Evolutionary conservation across 2,797 vertebrate species (phyloP).

Genomic region (Limnodromus scolopaceus): DNA sequence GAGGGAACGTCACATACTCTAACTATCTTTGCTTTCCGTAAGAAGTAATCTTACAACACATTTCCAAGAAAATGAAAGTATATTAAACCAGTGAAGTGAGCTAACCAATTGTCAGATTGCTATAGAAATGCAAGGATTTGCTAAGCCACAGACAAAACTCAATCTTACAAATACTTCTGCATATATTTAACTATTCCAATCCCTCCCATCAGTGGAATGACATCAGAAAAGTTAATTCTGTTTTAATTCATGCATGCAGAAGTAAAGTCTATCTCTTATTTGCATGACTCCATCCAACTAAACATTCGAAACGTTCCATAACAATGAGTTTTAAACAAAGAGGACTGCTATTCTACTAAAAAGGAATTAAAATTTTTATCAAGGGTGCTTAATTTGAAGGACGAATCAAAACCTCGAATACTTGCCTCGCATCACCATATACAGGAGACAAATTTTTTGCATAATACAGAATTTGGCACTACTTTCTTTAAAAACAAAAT

Average conservation of each 20-base stretch:
- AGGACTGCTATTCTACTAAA: background rate
- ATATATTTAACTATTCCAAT: background rate
- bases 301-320: background rate
- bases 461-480: background rate
- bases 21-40: conserved; percentile 18
- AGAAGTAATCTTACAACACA: background rate
- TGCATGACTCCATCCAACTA: background rate
- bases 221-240: background rate
- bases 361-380: conserved; percentile 55
- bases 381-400: conserved; percentile 23
- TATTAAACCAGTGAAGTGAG: conserved; percentile 45
- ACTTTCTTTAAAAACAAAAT: background rate
- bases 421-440: background rate
- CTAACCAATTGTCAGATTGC: background rate
- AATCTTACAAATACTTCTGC: background rate
- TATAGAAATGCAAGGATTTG: background rate
- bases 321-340: conserved; percentile 32
- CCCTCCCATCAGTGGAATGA: background rate
- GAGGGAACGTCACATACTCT: background rate
- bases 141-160: background rate
- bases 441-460: conserved; percentile 4
- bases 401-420: background rate
- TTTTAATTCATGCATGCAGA: background rate
- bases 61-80: conserved; percentile 8
- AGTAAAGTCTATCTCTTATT: background rate